A percentile compares a stretch with the other conserved stretches of the same genome.
Evolutionary conservation across 2,797 vertebrate species (phyloP).

Genomic region (Psittacula echo): DNA sequence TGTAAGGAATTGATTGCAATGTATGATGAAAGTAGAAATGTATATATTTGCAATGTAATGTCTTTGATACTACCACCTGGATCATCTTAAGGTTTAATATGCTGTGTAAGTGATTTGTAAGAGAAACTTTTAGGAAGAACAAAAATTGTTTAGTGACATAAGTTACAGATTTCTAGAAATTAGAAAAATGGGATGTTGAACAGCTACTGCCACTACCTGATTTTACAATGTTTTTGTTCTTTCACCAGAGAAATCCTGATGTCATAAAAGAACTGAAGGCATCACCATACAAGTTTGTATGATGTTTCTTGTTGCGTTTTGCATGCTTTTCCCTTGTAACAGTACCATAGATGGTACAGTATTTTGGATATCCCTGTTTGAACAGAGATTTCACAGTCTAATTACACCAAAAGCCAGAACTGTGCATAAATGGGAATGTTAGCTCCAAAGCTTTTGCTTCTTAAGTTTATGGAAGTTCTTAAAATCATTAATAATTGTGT

Average conservation of each 20-base stretch:
- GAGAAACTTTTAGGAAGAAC: neutral
- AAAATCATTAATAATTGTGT: constrained; percentile 43
- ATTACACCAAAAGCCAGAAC: neutral
- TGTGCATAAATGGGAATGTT: neutral
- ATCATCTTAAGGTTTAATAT: neutral
- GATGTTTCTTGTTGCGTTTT: neutral
- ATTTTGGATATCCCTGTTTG: neutral
- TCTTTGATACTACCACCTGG: neutral
- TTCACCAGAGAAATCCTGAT: neutral
- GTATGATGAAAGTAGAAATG: neutral
- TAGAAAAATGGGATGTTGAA: neutral
- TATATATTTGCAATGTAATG: neutral
- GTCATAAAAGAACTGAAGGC: neutral
- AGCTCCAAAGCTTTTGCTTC: neutral
- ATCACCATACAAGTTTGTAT: neutral
- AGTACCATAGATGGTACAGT: neutral
- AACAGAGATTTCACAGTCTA: neutral
- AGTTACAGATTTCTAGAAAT: neutral
- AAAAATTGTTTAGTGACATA: neutral
- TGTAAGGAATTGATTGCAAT: neutral
- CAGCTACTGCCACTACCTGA: neutral
- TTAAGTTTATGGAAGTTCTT: constrained; percentile 24
- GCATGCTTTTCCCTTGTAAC: neutral
- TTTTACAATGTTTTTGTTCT: neutral
- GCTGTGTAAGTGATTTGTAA: neutral